Percentiles rank a stretch among this genome's conserved stretches.
phyloP scores from a whole-genome alignment of 2,888 invertebrate species.

The Neuroscelio doddi region DNA sequence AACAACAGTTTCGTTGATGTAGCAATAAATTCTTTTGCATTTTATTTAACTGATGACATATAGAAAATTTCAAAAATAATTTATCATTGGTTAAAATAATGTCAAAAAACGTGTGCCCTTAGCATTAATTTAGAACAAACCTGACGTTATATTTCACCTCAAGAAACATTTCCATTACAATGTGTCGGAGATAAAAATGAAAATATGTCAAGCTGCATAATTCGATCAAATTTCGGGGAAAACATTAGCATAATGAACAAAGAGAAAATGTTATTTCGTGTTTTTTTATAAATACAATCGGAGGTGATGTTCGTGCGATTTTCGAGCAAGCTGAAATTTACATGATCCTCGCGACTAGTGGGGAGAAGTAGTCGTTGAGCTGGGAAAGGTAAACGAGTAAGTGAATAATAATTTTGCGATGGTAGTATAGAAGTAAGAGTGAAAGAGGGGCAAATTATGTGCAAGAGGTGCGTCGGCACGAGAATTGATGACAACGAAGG shows the following conservation, averaged over 20 bases:
- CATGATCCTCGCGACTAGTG: slow-evolving; percentile 12
- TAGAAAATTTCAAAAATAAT: too few relatives aligned
- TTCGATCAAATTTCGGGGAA: background rate
- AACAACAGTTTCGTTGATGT: too few relatives aligned
- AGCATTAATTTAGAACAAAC: too few relatives aligned
- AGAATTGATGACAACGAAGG: slow-evolving; percentile 22
- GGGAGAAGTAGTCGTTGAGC: slow-evolving; percentile 6
- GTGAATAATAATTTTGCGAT: slow-evolving; percentile 20
- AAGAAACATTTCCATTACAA: background rate
- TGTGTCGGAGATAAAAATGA: background rate
- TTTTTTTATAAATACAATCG: too few relatives aligned
- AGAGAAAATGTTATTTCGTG: background rate
- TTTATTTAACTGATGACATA: too few relatives aligned
- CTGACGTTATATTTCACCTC: too few relatives aligned
- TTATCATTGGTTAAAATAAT: too few relatives aligned
- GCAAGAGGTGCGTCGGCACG: slow-evolving; percentile 11
- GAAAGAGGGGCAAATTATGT: slow-evolving; percentile 9
- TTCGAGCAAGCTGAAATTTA: background rate
- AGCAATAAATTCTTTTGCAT: too few relatives aligned
- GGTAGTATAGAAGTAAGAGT: background rate
- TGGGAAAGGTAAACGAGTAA: background rate
- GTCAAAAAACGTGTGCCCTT: too few relatives aligned
- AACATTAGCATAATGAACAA: background rate
- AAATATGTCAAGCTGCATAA: background rate
- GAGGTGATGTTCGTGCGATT: background rate